A percentile compares a stretch with the other conserved stretches of the same genome.
Conservation (phyloP, 2,113 vertebrate species). For the Gopherus evgoodei region DNA sequence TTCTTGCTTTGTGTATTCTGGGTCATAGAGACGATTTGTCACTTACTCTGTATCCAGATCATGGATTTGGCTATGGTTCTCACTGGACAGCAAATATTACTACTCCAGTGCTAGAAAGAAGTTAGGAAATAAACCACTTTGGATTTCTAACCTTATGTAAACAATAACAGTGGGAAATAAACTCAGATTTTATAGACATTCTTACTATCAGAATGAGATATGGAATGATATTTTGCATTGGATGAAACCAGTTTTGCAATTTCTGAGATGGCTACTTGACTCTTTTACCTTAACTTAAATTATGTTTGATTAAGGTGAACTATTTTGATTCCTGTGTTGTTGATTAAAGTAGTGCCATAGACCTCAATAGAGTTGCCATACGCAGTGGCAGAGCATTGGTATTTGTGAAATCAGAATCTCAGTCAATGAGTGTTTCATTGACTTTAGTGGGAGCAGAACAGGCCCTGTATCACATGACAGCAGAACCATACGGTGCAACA, state of each 20-base stretch:
- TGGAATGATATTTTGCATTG: conserved; percentile 35
- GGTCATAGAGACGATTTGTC: not conserved
- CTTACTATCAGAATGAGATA: conserved; percentile 35
- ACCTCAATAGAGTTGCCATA: not conserved
- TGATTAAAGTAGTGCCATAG: not conserved
- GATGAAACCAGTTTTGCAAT: conserved; percentile 39
- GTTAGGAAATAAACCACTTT: not conserved
- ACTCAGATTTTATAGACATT: conserved; percentile 22
- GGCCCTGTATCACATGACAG: not conserved
- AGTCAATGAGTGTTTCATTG: not conserved
- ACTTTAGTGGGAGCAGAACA: not conserved
- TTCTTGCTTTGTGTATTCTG: not conserved
- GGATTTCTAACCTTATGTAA: conserved; percentile 37
- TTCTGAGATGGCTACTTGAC: conserved; percentile 40
- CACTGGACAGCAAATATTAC: conserved; percentile 40
- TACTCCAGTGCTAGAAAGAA: conserved; percentile 17
- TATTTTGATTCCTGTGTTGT: conserved; percentile 44
- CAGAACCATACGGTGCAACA: not conserved
- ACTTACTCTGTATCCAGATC: conserved; percentile 5
- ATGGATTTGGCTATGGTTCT: not conserved
- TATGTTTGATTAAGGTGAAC: not conserved
- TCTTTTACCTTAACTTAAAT: conserved; percentile 57
- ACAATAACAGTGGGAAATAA: conserved; percentile 45
- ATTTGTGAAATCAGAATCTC: not conserved
- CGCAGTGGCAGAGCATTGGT: not conserved